Conservation (phyloP, 37 sponge, comb jelly and placozoan species). For the Diacarnus erythraeanus region DNA sequence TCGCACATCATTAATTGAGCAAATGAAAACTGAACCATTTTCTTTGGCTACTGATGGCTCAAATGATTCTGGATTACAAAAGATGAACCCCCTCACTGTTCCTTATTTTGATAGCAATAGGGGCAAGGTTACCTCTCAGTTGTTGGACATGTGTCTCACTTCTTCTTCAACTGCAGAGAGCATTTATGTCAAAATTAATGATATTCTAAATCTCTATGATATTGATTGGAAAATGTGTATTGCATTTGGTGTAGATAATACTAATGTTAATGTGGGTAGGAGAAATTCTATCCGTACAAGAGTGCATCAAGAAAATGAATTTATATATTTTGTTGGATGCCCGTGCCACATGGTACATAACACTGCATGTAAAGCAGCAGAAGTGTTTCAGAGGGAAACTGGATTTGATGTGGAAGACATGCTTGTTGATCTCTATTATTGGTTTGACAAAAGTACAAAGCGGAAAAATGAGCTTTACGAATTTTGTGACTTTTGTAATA, state of each 20-base stretch:
- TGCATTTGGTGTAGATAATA: constrained; percentile 3
- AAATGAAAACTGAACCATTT: constrained; percentile 59
- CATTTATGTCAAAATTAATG: constrained; percentile 6
- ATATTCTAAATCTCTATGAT: not conserved
- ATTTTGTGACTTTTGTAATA: constrained; percentile 38
- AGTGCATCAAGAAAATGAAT: too few species aligned
- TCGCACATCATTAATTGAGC: constrained; percentile 11
- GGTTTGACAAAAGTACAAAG: constrained; percentile 51
- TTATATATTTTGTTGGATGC: too few species aligned
- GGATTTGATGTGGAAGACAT: too few species aligned
- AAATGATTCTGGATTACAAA: constrained; percentile 64
- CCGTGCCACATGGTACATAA: too few species aligned
- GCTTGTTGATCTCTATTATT: too few species aligned
- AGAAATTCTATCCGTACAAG: too few species aligned
- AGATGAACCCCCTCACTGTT: constrained; percentile 72
- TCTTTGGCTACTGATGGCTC: constrained; percentile 64
- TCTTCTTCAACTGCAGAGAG: too few species aligned
- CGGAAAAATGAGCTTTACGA: constrained; percentile 33
- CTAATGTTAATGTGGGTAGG: too few species aligned
- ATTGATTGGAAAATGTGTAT: too few species aligned
- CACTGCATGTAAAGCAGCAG: too few species aligned
- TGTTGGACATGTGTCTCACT: constrained; percentile 2
- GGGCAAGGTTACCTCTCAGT: not conserved
- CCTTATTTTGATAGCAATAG: not conserved
- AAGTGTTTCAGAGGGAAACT: too few species aligned